Base-by-base conservation (phyloP, 2,113 vertebrate genomes). In the Lophura nycthemera region DNA sequence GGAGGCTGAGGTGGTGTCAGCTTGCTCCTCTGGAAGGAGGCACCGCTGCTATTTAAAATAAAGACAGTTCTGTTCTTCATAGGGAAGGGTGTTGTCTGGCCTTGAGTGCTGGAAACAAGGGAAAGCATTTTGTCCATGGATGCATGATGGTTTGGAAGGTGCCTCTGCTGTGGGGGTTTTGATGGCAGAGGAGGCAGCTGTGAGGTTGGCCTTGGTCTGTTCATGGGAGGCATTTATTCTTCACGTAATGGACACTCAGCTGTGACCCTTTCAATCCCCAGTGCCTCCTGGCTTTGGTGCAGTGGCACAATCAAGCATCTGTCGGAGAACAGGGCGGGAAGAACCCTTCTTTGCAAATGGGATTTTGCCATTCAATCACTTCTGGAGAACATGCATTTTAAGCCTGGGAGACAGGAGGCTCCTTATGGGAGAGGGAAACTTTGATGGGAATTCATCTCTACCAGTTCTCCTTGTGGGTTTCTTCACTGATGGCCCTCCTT, bases 401-500 rank as follows among this genome's bases (percentile, higher is more conserved):
- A 80, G 29, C 43, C 27, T 89, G 57, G 32, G 81, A 38, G 19
- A 15, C 34, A 34, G 54, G 12, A 2, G 12, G 2, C 2, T 86
- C 38, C 25, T 72, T 42, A 52, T 4, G 1, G 20, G 38, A 21
- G 38, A 30, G 32, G 12, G 56, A 30, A 38, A n/a, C 32, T 67
- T 80, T 24, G 66, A 52, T 67, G 40, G 25, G 47, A 75, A 42
- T 75, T 70, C 6, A 4, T 10, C 21, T 74, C 14, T 34, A 0
- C 38, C 4, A 5, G 0, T 45, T 79, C 0, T 0, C 70, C 91
- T 75, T 1, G 3, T 29, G 57, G 19, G 21, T 84, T 89, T 75
- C 73, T 86, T 60, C 17, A 3, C 56, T 78, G 72, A 2, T 1
- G 1, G 6, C 66, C n/a, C 72, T 54, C 7, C 66, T n/a, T 66